Evolutionary conservation across 2,888 invertebrate species (phyloP).

Genomic region (Xestia ashworthii): DNA sequence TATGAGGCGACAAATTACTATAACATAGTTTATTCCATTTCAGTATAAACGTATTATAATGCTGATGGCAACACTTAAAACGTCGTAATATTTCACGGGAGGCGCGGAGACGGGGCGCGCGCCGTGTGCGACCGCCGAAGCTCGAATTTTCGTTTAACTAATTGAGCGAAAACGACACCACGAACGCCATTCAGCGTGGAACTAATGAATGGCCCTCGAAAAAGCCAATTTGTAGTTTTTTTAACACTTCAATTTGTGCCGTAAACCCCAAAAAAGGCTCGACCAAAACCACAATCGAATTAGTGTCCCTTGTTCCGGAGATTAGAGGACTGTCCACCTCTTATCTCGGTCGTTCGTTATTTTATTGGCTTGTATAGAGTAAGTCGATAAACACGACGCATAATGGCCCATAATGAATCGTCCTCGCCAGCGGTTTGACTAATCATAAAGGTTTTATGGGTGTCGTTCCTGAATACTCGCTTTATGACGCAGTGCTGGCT

Average conservation of each 20-base stretch:
- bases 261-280: conserved; percentile 89
- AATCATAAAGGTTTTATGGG: conserved; percentile 90
- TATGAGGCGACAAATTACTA: conserved; percentile 59
- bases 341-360: conserved; percentile 91
- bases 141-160: conserved; percentile 89
- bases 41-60: conserved; percentile 65
- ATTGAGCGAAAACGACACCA: conserved; percentile 90
- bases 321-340: conserved; percentile 90
- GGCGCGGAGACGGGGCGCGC: conserved; percentile 47
- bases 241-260: conserved; percentile 90
- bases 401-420: conserved; percentile 91
- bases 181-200: conserved; percentile 86
- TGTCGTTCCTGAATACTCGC: conserved; percentile 83
- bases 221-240: conserved; percentile 90
- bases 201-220: conserved; percentile 89
- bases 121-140: conserved; percentile 78
- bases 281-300: conserved; percentile 91
- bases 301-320: conserved; percentile 91
- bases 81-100: conserved; percentile 66
- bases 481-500: conserved; percentile 78
- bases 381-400: conserved; percentile 90
- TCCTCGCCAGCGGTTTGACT: conserved; percentile 88
- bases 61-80: conserved; percentile 65
- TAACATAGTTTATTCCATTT: conserved; percentile 59
- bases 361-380: conserved; percentile 90